A percentile compares a stretch with the other conserved stretches of the same genome.
phyloP scores from a whole-genome alignment of 1,140 invertebrate genomes.

The Drosophila ironensis region DNA sequence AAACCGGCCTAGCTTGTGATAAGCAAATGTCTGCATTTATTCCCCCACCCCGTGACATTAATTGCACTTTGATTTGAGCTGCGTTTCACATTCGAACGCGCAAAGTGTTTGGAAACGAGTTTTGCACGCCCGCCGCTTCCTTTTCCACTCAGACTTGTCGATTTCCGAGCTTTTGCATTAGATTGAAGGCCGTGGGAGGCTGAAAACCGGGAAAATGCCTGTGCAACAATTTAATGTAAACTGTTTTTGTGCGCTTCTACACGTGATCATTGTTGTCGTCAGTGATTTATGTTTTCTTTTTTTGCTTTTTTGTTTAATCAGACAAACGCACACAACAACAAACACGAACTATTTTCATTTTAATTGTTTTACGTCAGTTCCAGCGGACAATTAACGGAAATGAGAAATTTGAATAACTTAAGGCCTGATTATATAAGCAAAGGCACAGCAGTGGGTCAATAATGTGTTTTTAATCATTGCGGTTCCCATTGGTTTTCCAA shows the following conservation, averaged over 20 bases:
- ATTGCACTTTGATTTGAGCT: conserved; percentile 20
- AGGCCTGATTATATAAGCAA: conserved; percentile 52
- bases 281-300: conserved; percentile 56
- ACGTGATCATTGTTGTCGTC: conserved; percentile 52
- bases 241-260: conserved; percentile 29
- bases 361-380: conserved; percentile 34
- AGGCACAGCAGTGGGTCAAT: conserved; percentile 22
- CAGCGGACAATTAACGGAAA: conserved; percentile 69
- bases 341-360: conserved; percentile 14
- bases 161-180: conserved; percentile 52
- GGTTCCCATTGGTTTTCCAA: neutral
- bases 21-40: conserved; percentile 26
- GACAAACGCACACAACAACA: conserved; percentile 10
- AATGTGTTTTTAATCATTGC: conserved; percentile 12
- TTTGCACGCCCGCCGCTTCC: conserved; percentile 17
- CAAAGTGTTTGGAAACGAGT: conserved; percentile 22
- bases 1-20: conserved; percentile 14
- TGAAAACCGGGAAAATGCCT: conserved; percentile 14
- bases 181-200: conserved; percentile 54
- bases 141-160: conserved; percentile 31
- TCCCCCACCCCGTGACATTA: conserved; percentile 2
- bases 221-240: conserved; percentile 32
- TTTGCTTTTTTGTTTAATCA: conserved; percentile 3
- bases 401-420: conserved; percentile 61
- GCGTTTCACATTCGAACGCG: conserved; percentile 7